Evolutionary conservation across 53 echinoderm and acorn worm genomes (phyloP).

Genomic region (Astropecten irregularis): DNA sequence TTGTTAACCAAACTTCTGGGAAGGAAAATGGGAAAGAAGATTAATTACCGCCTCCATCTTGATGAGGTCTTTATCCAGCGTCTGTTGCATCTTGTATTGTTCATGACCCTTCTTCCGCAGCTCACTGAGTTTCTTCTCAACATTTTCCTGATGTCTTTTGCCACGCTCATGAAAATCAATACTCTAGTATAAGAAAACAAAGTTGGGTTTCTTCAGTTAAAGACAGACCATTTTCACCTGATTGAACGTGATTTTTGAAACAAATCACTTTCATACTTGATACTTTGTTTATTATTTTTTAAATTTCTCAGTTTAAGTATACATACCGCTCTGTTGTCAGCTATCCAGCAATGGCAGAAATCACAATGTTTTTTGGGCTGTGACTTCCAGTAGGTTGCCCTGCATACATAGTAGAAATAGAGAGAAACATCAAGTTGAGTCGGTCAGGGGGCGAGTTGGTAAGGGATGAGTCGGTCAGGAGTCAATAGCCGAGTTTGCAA

Average conservation of each 20-base stretch:
- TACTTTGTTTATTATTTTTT: neutral
- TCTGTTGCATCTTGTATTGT: conserved; percentile 71
- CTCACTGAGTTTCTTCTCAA: conserved; percentile 79
- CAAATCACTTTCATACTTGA: too few species aligned
- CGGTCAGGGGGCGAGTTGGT: too few species aligned
- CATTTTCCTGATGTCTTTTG: conserved; percentile 95
- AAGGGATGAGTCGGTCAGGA: too few species aligned
- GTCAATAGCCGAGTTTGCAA: too few species aligned
- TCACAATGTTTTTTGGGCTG: conserved; percentile 93
- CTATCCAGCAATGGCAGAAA: conserved; percentile 95
- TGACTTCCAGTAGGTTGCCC: conserved; percentile 96
- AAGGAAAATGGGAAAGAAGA: too few species aligned
- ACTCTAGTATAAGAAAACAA: conserved; percentile 59
- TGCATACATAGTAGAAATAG: neutral
- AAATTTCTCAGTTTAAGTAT: too few species aligned
- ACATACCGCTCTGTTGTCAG: conserved; percentile 94
- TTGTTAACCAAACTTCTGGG: too few species aligned
- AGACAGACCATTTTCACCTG: neutral
- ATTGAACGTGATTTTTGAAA: too few species aligned
- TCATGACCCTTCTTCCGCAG: conserved; percentile 84
- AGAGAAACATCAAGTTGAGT: too few species aligned
- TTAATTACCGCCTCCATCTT: conserved; percentile 83
- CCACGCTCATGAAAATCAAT: conserved; percentile 96
- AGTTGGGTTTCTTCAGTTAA: too few species aligned
- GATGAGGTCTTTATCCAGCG: conserved; percentile 57